These are phyloP conservation scores for Hyposmocoma kahamanoa DNA, from an alignment of 1,140 invertebrate genomes.

Conservation along the genomic window DNA sequence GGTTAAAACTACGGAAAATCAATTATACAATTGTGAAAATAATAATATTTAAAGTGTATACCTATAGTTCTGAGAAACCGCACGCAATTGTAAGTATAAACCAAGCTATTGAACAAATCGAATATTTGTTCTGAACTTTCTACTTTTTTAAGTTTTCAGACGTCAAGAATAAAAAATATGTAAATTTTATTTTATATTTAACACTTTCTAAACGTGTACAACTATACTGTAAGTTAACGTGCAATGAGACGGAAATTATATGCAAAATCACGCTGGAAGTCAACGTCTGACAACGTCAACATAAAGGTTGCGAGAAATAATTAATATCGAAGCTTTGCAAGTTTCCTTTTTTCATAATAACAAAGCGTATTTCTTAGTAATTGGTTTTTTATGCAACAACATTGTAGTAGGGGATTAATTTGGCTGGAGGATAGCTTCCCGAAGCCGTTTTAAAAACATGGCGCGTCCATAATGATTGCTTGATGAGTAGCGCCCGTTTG, in stretches of 20 bases:
- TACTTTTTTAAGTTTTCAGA: no score
- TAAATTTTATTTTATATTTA: no score
- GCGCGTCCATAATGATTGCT: conserved; percentile 63
- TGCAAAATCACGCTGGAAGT: conserved; percentile 60
- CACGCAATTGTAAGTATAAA: no score
- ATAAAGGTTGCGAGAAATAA: conserved; percentile 45
- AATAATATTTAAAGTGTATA: no score
- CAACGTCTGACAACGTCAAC: conserved; percentile 38
- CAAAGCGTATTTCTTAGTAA: conserved; percentile 32
- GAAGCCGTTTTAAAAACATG: conserved; percentile 68
- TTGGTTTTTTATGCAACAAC: conserved; percentile 51
- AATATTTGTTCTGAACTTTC: no score
- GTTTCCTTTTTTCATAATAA: conserved; percentile 38
- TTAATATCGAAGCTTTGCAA: conserved; percentile 51
- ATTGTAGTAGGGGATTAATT: conserved; percentile 60
- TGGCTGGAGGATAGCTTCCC: conserved; percentile 48
- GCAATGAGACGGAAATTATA: conserved; percentile 63
- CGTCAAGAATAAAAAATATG: no score
- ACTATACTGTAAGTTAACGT: no score
- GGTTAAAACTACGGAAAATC: no score
- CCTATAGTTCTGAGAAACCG: no score
- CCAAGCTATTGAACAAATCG: no score
- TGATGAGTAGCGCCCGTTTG: conserved; percentile 28
- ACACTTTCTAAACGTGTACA: no score
- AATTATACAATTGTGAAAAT: no score